Evolutionary conservation across 2,797 vertebrate genomes (phyloP).

Genomic region (Ptychadena robeensis): DNA sequence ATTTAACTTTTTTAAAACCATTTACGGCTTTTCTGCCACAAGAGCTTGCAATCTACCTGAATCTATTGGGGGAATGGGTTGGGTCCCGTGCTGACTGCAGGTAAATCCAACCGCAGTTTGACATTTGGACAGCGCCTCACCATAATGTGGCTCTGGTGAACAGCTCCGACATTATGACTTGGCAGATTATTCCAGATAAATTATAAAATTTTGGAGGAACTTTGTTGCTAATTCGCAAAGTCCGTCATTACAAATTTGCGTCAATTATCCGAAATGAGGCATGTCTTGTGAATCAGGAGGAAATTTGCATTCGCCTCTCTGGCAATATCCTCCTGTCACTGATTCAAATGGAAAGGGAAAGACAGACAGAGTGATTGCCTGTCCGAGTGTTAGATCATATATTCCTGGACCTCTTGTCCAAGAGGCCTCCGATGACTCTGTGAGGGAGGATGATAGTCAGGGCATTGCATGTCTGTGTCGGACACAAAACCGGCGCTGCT

Average conservation of each 20-base stretch:
- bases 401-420: slow-evolving; percentile 42
- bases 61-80: too few species aligned
- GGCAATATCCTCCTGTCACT: slow-evolving; percentile 34
- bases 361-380: background rate
- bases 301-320: background rate
- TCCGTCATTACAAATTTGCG: slow-evolving; percentile 17
- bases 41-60: too few species aligned
- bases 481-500: background rate
- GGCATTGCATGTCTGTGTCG: background rate
- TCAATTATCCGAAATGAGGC: slow-evolving; percentile 11
- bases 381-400: slow-evolving; percentile 12
- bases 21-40: too few species aligned
- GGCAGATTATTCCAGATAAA: background rate
- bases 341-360: background rate
- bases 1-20: too few species aligned
- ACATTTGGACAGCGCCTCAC: background rate
- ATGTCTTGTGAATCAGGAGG: background rate
- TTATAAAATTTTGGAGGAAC: background rate
- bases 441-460: slow-evolving; percentile 4
- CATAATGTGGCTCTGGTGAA: too few species aligned
- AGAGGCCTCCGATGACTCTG: background rate
- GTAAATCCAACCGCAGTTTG: background rate
- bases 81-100: too few species aligned
- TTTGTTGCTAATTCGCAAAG: background rate
- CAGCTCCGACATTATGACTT: too few species aligned